These are phyloP conservation scores for Dynastes hyllus DNA, from an alignment of 2,888 invertebrate species.

Conservation along the genomic window DNA sequence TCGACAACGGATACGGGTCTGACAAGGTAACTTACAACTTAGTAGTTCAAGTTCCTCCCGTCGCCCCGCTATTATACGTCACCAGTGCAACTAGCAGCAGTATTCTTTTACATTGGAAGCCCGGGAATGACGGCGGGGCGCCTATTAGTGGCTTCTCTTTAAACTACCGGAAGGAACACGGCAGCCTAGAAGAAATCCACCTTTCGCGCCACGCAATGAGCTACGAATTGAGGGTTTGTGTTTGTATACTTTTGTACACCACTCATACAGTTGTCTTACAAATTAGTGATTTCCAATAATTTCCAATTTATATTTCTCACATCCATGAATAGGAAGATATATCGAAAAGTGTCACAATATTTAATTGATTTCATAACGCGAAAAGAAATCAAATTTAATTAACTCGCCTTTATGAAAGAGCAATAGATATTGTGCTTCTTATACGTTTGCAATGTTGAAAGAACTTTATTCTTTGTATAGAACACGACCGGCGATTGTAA, in stretches of 20 bases:
- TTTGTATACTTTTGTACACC: constrained; percentile 12
- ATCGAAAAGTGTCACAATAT: background rate
- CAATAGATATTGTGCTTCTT: too few relatives aligned
- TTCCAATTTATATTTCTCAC: background rate
- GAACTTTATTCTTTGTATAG: too few relatives aligned
- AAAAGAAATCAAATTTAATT: too few relatives aligned
- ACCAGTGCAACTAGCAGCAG: constrained; percentile 85
- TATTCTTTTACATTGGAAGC: constrained; percentile 83
- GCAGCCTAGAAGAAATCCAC: constrained; percentile 78
- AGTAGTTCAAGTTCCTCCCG: constrained; percentile 84
- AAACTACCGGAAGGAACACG: constrained; percentile 79
- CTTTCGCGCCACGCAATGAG: constrained; percentile 79
- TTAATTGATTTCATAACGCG: too few relatives aligned
- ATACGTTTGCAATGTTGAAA: too few relatives aligned
- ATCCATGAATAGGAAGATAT: background rate
- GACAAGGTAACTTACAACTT: constrained; percentile 79
- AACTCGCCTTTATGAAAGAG: too few relatives aligned
- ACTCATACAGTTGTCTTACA: constrained; percentile 3
- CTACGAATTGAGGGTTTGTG: constrained; percentile 77
- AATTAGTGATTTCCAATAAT: constrained; percentile 1
- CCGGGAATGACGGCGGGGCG: constrained; percentile 81
- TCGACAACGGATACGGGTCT: constrained; percentile 80
- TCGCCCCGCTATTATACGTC: constrained; percentile 82
- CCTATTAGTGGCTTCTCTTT: constrained; percentile 80
- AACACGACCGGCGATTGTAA: too few relatives aligned